Evolutionary conservation across 2,797 vertebrate species (phyloP).

Genomic region (Lindbergichthys nudifrons): DNA sequence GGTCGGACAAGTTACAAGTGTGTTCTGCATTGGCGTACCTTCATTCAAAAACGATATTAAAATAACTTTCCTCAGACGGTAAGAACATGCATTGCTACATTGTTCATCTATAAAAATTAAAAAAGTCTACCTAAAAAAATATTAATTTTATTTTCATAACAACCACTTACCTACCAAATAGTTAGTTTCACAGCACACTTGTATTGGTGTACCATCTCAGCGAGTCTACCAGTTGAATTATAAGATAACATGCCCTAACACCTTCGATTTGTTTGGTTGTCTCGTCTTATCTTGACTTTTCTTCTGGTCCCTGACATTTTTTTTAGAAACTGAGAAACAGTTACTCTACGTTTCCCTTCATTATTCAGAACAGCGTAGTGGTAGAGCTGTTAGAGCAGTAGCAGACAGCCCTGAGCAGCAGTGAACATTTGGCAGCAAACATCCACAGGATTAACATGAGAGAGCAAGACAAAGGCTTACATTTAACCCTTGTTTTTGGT

Average conservation of each 20-base stretch:
- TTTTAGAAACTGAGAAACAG: neutral
- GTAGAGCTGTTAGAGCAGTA: neutral
- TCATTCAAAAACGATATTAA: neutral
- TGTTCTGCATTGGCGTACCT: neutral
- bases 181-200: neutral
- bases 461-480: constrained; percentile 7
- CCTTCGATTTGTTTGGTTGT: neutral
- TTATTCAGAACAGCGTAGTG: neutral
- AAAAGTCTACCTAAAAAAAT: too few relatives aligned
- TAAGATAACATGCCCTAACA: too few relatives aligned
- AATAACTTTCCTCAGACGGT: neutral
- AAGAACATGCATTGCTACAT: neutral
- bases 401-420: constrained; percentile 1
- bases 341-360: neutral
- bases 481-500: neutral
- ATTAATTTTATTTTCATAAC: neutral
- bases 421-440: neutral
- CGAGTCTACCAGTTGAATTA: neutral
- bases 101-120: too few relatives aligned
- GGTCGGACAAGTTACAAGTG: constrained; percentile 3
- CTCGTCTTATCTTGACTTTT: neutral
- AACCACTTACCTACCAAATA: neutral
- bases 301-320: too few relatives aligned
- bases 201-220: neutral
- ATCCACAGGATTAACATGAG: neutral